Conservation (phyloP, 37 sponge, comb jelly and placozoan genomes). For the Oopsacas minuta region DNA sequence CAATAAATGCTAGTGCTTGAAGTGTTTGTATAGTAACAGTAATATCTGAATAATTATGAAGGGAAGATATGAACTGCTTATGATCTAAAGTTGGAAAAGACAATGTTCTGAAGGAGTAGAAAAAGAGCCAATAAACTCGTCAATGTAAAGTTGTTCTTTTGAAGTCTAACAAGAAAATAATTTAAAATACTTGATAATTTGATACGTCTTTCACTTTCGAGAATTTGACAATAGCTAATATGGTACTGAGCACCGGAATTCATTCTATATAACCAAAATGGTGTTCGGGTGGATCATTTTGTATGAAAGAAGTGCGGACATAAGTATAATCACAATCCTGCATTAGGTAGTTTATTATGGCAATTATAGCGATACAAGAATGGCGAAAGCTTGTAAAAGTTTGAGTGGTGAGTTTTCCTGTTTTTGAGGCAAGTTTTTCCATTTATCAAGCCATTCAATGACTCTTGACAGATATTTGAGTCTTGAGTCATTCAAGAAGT, state of each 20-base stretch:
- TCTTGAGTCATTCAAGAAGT: background rate
- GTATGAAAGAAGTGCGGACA: background rate
- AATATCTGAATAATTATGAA: background rate
- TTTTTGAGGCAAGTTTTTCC: background rate
- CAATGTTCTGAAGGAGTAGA: background rate
- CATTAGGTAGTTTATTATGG: background rate
- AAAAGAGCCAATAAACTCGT: background rate
- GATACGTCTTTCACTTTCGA: slow-evolving; percentile 14
- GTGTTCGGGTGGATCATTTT: background rate
- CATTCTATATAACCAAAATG: slow-evolving; percentile 17
- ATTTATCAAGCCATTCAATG: background rate
- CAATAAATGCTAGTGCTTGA: background rate
- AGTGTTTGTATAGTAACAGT: background rate
- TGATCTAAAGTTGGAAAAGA: background rate
- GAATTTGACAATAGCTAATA: slow-evolving; percentile 18
- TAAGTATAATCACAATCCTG: slow-evolving; percentile 1
- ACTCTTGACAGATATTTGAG: background rate
- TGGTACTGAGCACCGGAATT: slow-evolving; percentile 2
- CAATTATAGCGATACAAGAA: background rate
- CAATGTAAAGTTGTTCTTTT: background rate
- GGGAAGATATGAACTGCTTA: background rate
- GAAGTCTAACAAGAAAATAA: background rate
- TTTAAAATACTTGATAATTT: background rate
- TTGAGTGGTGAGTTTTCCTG: slow-evolving; percentile 12
- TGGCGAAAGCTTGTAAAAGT: slow-evolving; percentile 17